phyloP scores from a whole-genome alignment of 1,140 invertebrate species.

The Listronotus oregonensis region DNA sequence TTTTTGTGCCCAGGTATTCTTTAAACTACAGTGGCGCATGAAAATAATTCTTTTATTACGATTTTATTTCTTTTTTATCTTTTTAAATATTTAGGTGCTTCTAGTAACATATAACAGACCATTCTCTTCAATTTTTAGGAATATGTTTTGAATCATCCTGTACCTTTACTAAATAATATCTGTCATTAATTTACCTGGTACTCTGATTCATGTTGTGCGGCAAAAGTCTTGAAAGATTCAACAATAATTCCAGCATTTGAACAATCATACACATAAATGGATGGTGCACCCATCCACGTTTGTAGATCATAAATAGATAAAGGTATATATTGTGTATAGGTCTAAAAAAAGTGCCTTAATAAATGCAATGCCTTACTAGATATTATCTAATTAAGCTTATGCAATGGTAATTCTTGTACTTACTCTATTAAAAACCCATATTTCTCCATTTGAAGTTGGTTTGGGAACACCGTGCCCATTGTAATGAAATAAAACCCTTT shows the following conservation, averaged over 20 bases:
- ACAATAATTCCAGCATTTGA: constrained; percentile 97
- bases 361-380: no score
- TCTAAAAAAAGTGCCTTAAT: constrained; percentile 61
- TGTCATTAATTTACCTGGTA: constrained; percentile 65
- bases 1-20: no score
- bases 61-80: no score
- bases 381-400: no score
- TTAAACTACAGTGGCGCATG: no score
- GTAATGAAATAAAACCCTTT: constrained; percentile 98
- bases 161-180: no score
- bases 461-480: constrained; percentile 99
- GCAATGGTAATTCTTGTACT: constrained; percentile 38
- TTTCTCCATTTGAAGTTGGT: constrained; percentile 97
- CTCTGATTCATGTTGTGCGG: constrained; percentile 88
- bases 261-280: constrained; percentile 99
- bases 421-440: constrained; percentile 99
- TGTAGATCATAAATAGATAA: constrained; percentile 97
- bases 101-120: no score
- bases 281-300: constrained; percentile 98
- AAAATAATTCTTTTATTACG: no score
- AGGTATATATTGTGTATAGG: constrained; percentile 98
- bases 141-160: no score
- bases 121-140: no score
- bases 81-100: no score
- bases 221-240: constrained; percentile 90